Evolutionary conservation across 2,113 vertebrate genomes (phyloP).

Genomic region (Pimephales promelas): DNA sequence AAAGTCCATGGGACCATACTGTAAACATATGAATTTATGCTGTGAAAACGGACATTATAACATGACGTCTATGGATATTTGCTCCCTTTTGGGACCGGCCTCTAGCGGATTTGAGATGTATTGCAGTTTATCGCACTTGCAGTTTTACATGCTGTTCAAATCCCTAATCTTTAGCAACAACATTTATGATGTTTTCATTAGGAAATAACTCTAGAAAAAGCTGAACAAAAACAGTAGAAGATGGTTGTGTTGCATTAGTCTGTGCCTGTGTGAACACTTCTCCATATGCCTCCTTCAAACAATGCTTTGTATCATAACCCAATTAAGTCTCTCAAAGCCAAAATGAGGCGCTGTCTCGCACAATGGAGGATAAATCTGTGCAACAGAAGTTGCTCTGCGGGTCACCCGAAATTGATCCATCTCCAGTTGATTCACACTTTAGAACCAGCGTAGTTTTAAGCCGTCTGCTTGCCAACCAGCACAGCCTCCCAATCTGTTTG

Average conservation of each 20-base stretch:
- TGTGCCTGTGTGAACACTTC: background rate
- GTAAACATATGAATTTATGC: too few relatives aligned
- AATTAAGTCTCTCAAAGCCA: slow-evolving; percentile 35
- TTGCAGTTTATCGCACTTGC: too few relatives aligned
- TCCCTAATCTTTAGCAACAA: background rate
- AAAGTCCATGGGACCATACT: too few relatives aligned
- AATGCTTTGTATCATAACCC: slow-evolving; percentile 35
- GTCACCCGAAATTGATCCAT: slow-evolving; percentile 47
- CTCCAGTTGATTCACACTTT: slow-evolving; percentile 54
- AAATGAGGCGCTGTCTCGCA: slow-evolving; percentile 30
- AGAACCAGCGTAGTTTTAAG: slow-evolving; percentile 43
- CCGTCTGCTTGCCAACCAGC: slow-evolving; percentile 37
- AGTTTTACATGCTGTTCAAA: background rate
- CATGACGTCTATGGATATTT: too few relatives aligned
- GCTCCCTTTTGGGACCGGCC: too few relatives aligned
- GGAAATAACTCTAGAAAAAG: background rate
- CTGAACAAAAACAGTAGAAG: background rate
- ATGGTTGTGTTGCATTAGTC: background rate
- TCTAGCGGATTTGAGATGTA: too few relatives aligned
- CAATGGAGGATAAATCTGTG: slow-evolving; percentile 34
- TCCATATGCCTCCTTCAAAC: slow-evolving; percentile 27
- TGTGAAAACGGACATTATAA: too few relatives aligned
- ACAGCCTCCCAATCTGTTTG: slow-evolving; percentile 52
- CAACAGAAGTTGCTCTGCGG: slow-evolving; percentile 55
- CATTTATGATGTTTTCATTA: background rate